Evolutionary conservation across 2,113 vertebrate genomes (phyloP), one percentile per base, ranked within the genome.

Genomic region (Perognathus longimembris): DNA sequence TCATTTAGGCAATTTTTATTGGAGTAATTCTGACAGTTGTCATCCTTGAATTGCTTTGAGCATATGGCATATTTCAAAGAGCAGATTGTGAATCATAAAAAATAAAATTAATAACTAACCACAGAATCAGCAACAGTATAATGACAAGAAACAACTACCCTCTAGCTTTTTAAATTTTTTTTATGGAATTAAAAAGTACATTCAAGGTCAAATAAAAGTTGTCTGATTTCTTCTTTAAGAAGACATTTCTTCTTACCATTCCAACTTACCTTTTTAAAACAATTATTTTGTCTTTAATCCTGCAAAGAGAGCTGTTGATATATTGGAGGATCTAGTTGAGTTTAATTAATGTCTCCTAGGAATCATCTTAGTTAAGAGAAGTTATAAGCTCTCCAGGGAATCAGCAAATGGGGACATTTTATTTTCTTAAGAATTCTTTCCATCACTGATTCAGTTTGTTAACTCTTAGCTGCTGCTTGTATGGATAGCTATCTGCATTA

Each of bases 11-110:
- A 98, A 98, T 98, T 98, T 99, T 99, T 99, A 98, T 99, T 98
- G 98, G 98, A 99, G 98, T 98, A 98, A 98, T 98, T 98, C 98
- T 98, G 98, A 99, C 98, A 98, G 98, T 98, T 98, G 98, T 99
- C 98, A 99, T 99, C 98, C 98, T 98, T 98, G 98, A 99, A 98
- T 99, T 98, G 98, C 98, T 99, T 98, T 98, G 98, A 99, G 98
- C 98, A 99, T 99, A 99, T 99, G 99, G 98, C 98, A 98, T 98
- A 98, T 99, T 98, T 99, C 98, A 99, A 98, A 98, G 98, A 99
- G 97, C 99, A 99, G 98, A 99, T 98, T 99, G 98, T 98, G 98
- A 98, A 99, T 98, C 98, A 98, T 99, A 98, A 99, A 99, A 98
- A 98, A 98, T 99, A 98, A 99, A 99, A 99, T 99, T 99, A 99